A percentile compares a stretch with the other conserved stretches of the same genome.
Conservation (phyloP, 2,113 vertebrate species). For the Salminus brasiliensis region DNA sequence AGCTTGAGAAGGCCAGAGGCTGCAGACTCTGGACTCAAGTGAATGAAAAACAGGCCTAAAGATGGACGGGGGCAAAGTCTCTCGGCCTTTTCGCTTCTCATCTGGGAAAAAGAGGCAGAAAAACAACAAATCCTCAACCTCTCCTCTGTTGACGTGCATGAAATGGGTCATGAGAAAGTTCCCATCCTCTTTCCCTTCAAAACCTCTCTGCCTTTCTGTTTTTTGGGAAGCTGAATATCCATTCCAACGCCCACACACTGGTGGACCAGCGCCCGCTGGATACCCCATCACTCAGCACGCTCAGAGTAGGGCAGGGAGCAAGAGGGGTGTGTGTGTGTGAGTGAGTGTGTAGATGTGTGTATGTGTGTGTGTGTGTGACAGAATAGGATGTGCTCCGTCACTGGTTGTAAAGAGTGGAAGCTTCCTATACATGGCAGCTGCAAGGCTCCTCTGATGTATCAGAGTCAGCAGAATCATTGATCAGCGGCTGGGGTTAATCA, state of each 20-base stretch:
- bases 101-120: constrained; percentile 15
- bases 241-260: constrained; percentile 50
- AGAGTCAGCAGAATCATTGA: constrained; percentile 82
- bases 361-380: constrained; percentile 60
- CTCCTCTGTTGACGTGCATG: constrained; percentile 8
- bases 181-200: constrained; percentile 22
- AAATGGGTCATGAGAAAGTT: constrained; percentile 52
- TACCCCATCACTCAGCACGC: constrained; percentile 45
- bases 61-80: neutral
- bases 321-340: neutral
- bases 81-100: constrained; percentile 1
- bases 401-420: constrained; percentile 67
- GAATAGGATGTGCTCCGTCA: constrained; percentile 73
- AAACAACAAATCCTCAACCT: neutral
- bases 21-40: neutral
- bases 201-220: constrained; percentile 29
- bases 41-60: no score
- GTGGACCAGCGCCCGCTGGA: neutral
- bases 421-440: constrained; percentile 83
- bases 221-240: constrained; percentile 20
- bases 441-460: constrained; percentile 77
- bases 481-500: constrained; percentile 79
- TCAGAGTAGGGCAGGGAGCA: constrained; percentile 13
- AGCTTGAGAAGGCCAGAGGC: no score
- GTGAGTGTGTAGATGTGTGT: neutral